phyloP scores from a whole-genome alignment of 2,888 invertebrate species.

The Galerucella pusilla region DNA sequence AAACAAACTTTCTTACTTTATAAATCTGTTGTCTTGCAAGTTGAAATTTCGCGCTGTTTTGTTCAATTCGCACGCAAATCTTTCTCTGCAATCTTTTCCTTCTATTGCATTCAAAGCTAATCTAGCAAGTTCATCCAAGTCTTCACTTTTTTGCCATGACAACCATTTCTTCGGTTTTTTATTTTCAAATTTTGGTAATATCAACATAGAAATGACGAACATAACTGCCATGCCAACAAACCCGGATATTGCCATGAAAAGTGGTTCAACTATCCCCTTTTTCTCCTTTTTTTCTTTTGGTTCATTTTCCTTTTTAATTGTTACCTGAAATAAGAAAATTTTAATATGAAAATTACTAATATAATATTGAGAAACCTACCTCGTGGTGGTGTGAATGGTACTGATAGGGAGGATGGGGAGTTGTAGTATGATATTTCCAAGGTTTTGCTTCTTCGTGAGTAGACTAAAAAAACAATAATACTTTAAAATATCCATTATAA shows the following conservation, averaged over 20 bases:
- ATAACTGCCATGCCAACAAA: conserved; percentile 69
- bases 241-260: conserved; percentile 70
- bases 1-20: conserved; percentile 57
- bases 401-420: conserved; percentile 52
- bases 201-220: conserved; percentile 67
- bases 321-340: conserved; percentile 46
- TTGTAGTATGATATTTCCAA: conserved; percentile 33
- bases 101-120: conserved; percentile 65
- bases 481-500: background rate
- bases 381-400: conserved; percentile 59
- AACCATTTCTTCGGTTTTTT: conserved; percentile 53
- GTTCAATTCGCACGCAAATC: conserved; percentile 66
- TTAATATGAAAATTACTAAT: background rate
- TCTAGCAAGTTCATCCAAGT: conserved; percentile 61
- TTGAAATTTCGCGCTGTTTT: conserved; percentile 62
- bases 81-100: conserved; percentile 65
- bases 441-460: conserved; percentile 2
- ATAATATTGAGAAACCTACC: conserved; percentile 48
- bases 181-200: conserved; percentile 66
- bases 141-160: conserved; percentile 53
- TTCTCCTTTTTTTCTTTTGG: conserved; percentile 42
- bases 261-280: conserved; percentile 62
- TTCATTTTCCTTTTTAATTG: conserved; percentile 53
- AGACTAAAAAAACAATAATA: background rate
- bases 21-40: conserved; percentile 61